Evolutionary conservation across 2,113 vertebrate genomes (phyloP).

Genomic region (Irena cyanogastra): DNA sequence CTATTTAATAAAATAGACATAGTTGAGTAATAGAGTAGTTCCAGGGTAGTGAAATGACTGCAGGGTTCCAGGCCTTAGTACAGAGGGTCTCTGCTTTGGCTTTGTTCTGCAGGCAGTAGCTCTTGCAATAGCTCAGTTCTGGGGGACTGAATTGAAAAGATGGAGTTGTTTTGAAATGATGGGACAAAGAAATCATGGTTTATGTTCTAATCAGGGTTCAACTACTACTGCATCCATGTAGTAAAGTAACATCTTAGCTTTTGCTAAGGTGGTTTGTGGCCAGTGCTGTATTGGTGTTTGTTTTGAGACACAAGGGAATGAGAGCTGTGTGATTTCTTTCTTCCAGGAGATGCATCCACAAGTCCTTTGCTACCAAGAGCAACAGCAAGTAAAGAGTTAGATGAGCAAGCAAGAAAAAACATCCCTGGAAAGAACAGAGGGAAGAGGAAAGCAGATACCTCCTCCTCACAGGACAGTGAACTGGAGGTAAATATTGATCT

Average conservation of each 20-base stretch:
- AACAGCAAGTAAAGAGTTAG: slow-evolving; percentile 81
- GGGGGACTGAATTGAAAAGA: neutral
- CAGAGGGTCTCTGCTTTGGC: neutral
- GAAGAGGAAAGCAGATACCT: slow-evolving; percentile 88
- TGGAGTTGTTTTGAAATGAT: neutral
- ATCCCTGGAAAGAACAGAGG: slow-evolving; percentile 87
- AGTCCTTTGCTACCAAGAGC: slow-evolving; percentile 69
- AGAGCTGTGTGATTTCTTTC: neutral
- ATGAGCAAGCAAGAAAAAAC: slow-evolving; percentile 86
- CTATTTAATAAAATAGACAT: neutral
- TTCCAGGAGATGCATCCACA: slow-evolving; percentile 67
- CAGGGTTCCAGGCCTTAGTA: neutral
- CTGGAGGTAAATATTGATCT: slow-evolving; percentile 79
- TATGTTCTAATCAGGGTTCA: neutral
- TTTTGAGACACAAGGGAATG: neutral
- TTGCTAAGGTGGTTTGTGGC: neutral
- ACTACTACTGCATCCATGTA: neutral
- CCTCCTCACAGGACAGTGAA: slow-evolving; percentile 83
- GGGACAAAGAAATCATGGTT: neutral
- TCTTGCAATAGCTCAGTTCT: neutral
- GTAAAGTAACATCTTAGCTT: neutral
- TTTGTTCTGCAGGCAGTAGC: neutral
- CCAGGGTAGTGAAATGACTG: neutral
- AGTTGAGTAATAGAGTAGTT: neutral
- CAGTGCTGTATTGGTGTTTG: neutral